phyloP scores from a whole-genome alignment of 1,140 invertebrate genomes.

The Sesamia nonagrioides region DNA sequence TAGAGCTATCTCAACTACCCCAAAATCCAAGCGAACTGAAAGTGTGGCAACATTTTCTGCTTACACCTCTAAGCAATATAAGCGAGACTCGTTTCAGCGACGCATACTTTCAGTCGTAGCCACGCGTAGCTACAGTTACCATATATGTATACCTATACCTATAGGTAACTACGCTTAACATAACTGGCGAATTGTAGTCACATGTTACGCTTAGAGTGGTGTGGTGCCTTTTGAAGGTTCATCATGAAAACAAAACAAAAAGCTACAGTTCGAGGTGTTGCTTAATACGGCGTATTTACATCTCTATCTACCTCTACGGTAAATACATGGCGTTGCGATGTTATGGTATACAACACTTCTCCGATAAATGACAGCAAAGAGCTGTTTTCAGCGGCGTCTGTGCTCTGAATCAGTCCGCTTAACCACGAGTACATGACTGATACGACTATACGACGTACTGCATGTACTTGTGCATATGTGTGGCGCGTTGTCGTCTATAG shows the following conservation, averaged over 20 bases:
- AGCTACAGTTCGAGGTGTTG: not conserved
- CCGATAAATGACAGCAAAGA: conserved; percentile 27
- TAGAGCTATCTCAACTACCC: not conserved
- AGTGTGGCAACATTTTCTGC: not conserved
- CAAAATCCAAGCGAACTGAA: not conserved
- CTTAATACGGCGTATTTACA: not conserved
- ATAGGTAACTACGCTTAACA: not conserved
- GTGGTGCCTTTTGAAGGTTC: no score
- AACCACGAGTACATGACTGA: conserved; percentile 39
- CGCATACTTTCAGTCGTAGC: conserved; percentile 14
- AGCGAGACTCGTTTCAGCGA: conserved; percentile 14
- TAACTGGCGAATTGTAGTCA: no score
- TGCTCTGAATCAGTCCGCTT: conserved; percentile 23
- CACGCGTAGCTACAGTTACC: conserved; percentile 8
- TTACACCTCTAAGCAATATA: not conserved
- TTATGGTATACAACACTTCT: not conserved
- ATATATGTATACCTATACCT: not conserved
- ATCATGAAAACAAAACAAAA: no score
- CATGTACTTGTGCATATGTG: conserved; percentile 7
- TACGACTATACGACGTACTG: not conserved
- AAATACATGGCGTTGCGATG: not conserved
- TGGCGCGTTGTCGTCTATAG: conserved; percentile 21
- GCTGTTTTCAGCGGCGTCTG: conserved; percentile 26
- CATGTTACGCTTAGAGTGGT: no score
- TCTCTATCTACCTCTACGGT: not conserved